Base-by-base conservation (phyloP, 1,140 invertebrate genomes). In the Polyergus mexicanus region DNA sequence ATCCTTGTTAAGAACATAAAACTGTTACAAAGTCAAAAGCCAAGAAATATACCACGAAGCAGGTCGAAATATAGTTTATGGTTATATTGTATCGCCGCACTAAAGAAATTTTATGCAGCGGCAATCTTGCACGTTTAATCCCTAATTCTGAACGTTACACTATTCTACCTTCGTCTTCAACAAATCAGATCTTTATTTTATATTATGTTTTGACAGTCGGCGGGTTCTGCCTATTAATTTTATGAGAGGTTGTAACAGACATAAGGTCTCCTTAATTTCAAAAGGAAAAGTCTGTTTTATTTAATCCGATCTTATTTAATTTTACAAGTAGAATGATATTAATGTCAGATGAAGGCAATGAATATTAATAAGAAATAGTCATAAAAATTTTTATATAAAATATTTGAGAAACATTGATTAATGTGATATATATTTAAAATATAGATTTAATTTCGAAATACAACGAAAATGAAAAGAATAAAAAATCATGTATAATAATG, bases 161-260 rank as follows among this genome's bases (percentile, higher is more conserved):
- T 75, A 86, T 90, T 90, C 54, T 87, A 69, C 28, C 38, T 60
- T 74, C 71, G 13, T 74, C 28, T 41, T 11, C n/a, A 6, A 35
- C 47, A 28, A 13, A 51, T 78, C 8, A 75, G 87, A 89, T 86
- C 88, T 90, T 93, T 92, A 66, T 86, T 35, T 44, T 32, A 63
- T 68, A 71, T 58, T 44, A 38, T 93, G 93, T 94, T 94, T 94
- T 94, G 93, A 94, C 93, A 94, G 89, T 89, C 92, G 74, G 91
- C 88, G 93, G 93, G 92, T 94, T 94, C 89, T 92, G 92, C 89
- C 81, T 93, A 87, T 94, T 93, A 94, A 77, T 91, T 93, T 92
- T 93, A 94, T 87, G 90, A 91, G 83, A 76, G 71, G 25, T 63
- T 25, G 41, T 76, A 71, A 4, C 10, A 54, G 32, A 1, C 7